Percentiles rank a stretch among this genome's conserved stretches.
Conservation (phyloP, 2,888 invertebrate species). For the Phalera bucephala region DNA sequence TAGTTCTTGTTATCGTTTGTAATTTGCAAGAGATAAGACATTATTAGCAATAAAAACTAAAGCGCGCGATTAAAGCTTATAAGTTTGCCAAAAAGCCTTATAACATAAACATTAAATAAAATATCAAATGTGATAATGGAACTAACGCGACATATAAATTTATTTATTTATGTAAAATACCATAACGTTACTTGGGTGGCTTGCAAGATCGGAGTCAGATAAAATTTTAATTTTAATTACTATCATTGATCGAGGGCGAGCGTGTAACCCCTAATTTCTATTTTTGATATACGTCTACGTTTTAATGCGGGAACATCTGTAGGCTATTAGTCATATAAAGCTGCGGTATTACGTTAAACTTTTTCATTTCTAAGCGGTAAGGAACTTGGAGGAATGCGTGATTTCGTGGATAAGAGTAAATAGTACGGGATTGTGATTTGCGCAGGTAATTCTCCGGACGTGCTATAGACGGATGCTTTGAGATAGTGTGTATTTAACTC, state of each 20-base stretch:
- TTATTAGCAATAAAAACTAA: neutral
- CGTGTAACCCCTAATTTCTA: conserved; percentile 74
- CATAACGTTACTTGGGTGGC: conserved; percentile 68
- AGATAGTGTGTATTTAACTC: conserved; percentile 41
- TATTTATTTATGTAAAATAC: conserved; percentile 38
- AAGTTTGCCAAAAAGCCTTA: neutral
- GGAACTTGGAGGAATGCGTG: conserved; percentile 40
- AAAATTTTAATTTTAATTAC: conserved; percentile 70
- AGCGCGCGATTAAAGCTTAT: neutral
- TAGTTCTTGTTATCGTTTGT: neutral
- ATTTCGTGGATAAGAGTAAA: conserved; percentile 36
- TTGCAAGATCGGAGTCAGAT: conserved; percentile 55
- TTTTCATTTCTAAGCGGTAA: conserved; percentile 19
- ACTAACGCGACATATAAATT: conserved; percentile 20
- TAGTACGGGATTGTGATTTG: conserved; percentile 38
- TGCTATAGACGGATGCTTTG: conserved; percentile 40
- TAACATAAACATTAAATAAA: conserved; percentile 20
- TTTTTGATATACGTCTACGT: conserved; percentile 58
- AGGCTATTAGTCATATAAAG: conserved; percentile 67
- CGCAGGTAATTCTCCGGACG: conserved; percentile 52
- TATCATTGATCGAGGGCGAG: conserved; percentile 61
- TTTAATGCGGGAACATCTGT: conserved; percentile 58
- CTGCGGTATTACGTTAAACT: conserved; percentile 46
- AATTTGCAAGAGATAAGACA: neutral
- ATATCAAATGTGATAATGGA: conserved; percentile 21